phyloP scores from a whole-genome alignment of 1,140 invertebrate species.

The Temnothorax curvispinosus region DNA sequence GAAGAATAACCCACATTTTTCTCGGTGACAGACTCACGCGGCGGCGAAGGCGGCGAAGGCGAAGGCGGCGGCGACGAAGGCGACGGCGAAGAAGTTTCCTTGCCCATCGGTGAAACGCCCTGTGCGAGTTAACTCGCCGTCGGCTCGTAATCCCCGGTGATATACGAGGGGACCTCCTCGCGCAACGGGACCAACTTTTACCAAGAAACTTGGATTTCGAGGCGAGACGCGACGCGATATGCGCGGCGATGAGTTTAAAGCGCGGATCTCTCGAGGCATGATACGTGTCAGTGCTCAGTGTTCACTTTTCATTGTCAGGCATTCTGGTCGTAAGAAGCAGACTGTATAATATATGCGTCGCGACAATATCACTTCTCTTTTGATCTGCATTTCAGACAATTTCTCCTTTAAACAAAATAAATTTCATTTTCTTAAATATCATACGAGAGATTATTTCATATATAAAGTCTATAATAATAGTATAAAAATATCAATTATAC shows the following conservation, averaged over 20 bases:
- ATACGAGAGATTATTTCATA: not conserved
- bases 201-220: conserved; percentile 69
- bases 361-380: conserved; percentile 1
- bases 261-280: not conserved
- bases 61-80: not conserved
- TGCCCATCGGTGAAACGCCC: conserved; percentile 43
- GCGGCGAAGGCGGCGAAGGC: not conserved
- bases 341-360: not conserved
- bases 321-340: not conserved
- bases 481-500: not conserved
- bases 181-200: conserved; percentile 68
- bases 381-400: not conserved
- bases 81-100: conserved; percentile 14
- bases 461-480: not conserved
- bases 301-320: conserved; percentile 54
- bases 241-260: conserved; percentile 1
- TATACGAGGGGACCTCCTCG: conserved; percentile 59
- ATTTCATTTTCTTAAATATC: not conserved
- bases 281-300: not conserved
- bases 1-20: conserved; percentile 59
- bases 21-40: conserved; percentile 35
- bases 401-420: not conserved
- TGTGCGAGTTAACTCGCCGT: conserved; percentile 43
- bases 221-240: conserved; percentile 23
- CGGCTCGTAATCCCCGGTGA: conserved; percentile 64